Evolutionary conservation across 2,797 vertebrate species (phyloP).

Genomic region (Thunnus albacares): DNA sequence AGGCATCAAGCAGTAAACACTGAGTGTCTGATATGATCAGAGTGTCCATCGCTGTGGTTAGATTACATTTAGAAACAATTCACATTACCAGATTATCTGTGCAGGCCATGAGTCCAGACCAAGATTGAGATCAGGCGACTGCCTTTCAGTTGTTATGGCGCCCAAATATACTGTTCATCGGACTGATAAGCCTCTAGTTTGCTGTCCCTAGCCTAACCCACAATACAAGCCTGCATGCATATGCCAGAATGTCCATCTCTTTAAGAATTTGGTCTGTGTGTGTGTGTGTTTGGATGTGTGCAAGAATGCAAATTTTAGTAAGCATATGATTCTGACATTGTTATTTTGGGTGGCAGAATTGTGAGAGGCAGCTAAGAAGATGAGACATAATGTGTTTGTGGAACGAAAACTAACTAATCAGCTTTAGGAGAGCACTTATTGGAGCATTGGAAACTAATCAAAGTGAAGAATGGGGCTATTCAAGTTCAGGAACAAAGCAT

Average conservation of each 20-base stretch:
- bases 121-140: slow-evolving; percentile 20
- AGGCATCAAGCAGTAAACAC: background rate
- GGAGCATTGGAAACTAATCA: slow-evolving; percentile 74
- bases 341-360: background rate
- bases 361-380: slow-evolving; percentile 32
- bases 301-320: background rate
- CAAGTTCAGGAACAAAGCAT: slow-evolving; percentile 52
- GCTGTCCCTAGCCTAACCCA: background rate
- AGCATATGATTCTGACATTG: background rate
- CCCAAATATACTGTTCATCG: slow-evolving; percentile 21
- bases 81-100: slow-evolving; percentile 8
- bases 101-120: background rate
- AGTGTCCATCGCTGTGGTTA: background rate
- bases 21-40: slow-evolving; percentile 23
- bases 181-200: background rate
- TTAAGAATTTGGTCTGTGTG: background rate
- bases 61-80: slow-evolving; percentile 8
- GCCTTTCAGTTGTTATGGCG: background rate
- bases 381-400: slow-evolving; percentile 60
- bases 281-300: slow-evolving; percentile 2
- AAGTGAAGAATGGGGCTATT: slow-evolving; percentile 62
- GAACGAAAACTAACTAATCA: slow-evolving; percentile 71
- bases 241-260: background rate
- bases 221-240: background rate
- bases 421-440: slow-evolving; percentile 64